Percentiles rank a stretch among this genome's conserved stretches.
These are phyloP conservation scores for Leuciscus idus DNA, from an alignment of 2,113 vertebrate species.

Conservation along the genomic window DNA sequence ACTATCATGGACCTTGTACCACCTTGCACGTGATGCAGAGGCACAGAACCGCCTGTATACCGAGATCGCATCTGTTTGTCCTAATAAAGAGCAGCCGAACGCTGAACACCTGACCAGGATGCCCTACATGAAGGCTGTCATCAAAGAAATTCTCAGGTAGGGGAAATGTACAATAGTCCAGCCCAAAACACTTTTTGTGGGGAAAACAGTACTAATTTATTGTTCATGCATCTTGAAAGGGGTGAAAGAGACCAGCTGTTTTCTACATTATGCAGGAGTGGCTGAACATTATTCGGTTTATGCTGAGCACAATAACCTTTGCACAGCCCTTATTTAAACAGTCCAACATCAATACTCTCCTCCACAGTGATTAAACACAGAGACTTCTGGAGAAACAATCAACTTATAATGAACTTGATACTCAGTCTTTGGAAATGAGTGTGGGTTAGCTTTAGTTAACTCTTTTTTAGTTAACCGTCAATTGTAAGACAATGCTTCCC, in stretches of 20 bases:
- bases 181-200: neutral
- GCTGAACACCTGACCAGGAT: conserved; percentile 69
- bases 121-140: conserved; percentile 77
- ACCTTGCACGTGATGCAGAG: conserved; percentile 64
- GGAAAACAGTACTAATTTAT: neutral
- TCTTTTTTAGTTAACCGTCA: no score
- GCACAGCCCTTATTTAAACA: neutral
- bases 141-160: conserved; percentile 79
- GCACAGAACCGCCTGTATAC: conserved; percentile 68
- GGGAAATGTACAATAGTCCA: neutral
- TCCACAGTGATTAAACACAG: neutral
- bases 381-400: neutral
- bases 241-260: neutral
- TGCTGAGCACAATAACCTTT: neutral
- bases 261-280: neutral
- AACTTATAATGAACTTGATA: neutral
- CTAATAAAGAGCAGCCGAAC: conserved; percentile 61
- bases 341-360: neutral
- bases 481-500: no score
- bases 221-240: neutral
- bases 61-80: conserved; percentile 72
- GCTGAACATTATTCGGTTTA: neutral
- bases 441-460: no score
- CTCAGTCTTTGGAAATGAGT: no score
- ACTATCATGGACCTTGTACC: conserved; percentile 78